These are phyloP conservation scores for Polydrusus cervinus DNA, from an alignment of 2,888 invertebrate genomes.

Conservation along the genomic window DNA sequence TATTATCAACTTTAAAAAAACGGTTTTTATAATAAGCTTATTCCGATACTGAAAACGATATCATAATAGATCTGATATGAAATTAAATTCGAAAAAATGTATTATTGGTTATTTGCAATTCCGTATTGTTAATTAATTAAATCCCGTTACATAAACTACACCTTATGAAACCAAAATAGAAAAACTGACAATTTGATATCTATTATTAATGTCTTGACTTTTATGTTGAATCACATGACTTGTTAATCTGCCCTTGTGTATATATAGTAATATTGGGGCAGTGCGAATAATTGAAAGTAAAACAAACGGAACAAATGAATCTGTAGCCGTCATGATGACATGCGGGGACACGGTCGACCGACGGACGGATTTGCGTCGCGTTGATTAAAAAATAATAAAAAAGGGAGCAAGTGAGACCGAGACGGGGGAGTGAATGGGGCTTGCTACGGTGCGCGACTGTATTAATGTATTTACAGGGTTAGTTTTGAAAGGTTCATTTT, in stretches of 20 bases:
- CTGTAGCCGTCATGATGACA: constrained; percentile 49
- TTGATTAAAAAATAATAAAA: constrained; percentile 67
- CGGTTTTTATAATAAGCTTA: too few species aligned
- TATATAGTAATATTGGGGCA: constrained; percentile 25
- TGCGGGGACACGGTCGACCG: constrained; percentile 28
- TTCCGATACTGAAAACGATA: too few species aligned
- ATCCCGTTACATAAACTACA: too few species aligned
- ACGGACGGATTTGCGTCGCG: constrained; percentile 56
- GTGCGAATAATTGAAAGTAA: constrained; percentile 60
- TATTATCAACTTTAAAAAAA: too few species aligned
- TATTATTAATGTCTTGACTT: too few species aligned
- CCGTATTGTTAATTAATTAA: too few species aligned
- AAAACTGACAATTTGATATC: too few species aligned
- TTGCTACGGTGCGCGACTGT: constrained; percentile 6
- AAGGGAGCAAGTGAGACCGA: constrained; percentile 61
- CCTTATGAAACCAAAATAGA: too few species aligned
- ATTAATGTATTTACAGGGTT: constrained; percentile 10
- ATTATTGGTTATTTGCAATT: too few species aligned
- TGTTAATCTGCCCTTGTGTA: neutral
- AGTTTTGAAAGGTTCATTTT: neutral
- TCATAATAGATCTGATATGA: too few species aligned
- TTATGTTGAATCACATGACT: too few species aligned
- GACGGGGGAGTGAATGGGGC: constrained; percentile 47
- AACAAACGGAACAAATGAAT: constrained; percentile 65
- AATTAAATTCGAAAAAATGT: too few species aligned